Evolutionary conservation across 2,888 invertebrate genomes (phyloP).

Genomic region (Physocephala rufipes): DNA sequence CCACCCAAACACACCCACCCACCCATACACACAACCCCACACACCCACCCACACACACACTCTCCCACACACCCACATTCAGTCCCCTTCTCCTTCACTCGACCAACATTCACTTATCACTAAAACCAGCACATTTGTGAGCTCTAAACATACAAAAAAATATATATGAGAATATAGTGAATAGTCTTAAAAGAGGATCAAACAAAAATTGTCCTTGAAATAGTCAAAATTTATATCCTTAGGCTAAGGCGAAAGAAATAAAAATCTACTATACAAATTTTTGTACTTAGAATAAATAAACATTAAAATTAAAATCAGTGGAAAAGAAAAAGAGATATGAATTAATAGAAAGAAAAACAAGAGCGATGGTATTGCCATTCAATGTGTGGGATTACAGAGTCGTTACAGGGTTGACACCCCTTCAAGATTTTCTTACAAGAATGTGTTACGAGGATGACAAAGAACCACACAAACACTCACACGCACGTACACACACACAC

Average conservation of each 20-base stretch:
- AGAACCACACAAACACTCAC: no score
- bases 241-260: conserved; percentile 15
- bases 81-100: background rate
- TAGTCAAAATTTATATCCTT: conserved; percentile 26
- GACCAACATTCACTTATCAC: background rate
- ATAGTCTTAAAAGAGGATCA: background rate
- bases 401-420: no score
- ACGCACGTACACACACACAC: no score
- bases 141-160: background rate
- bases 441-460: no score
- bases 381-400: no score
- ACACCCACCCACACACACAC: conserved; percentile 2
- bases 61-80: background rate
- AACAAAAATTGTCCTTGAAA: background rate
- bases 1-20: background rate
- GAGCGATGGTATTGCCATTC: no score
- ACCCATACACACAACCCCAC: conserved; percentile 7
- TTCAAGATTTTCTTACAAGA: no score
- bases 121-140: conserved; percentile 1
- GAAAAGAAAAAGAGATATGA: background rate
- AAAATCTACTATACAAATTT: conserved; percentile 13
- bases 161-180: no score
- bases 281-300: conserved; percentile 32
- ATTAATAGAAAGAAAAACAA: background rate
- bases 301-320: background rate